These are phyloP conservation scores for Cistogaster globosa DNA, from an alignment of 2,888 invertebrate species.

Conservation along the genomic window DNA sequence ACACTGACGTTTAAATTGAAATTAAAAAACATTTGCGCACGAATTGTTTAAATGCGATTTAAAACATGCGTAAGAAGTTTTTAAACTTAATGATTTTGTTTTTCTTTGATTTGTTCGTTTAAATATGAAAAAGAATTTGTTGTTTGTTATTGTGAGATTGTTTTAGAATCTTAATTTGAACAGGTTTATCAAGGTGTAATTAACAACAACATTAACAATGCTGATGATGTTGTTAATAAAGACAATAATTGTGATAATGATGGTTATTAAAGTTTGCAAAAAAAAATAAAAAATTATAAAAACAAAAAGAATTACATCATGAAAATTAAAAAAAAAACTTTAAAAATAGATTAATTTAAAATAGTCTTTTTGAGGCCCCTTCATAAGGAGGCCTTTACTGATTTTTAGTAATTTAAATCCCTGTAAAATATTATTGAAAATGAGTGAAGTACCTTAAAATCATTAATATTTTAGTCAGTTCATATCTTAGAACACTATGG, in stretches of 20 bases:
- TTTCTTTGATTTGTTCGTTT: conserved; percentile 27
- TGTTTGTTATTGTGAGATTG: conserved; percentile 17
- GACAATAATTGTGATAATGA: conserved; percentile 36
- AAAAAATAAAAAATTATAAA: not conserved
- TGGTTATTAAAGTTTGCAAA: conserved; percentile 6
- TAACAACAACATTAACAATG: conserved; percentile 57
- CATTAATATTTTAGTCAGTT: too few species aligned
- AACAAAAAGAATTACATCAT: not conserved
- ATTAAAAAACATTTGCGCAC: not conserved
- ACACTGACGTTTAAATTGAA: conserved; percentile 24
- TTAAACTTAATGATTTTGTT: conserved; percentile 21
- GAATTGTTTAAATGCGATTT: not conserved
- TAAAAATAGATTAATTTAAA: not conserved
- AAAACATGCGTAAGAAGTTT: conserved; percentile 57
- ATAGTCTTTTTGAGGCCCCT: too few species aligned
- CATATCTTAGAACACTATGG: too few species aligned
- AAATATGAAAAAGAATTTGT: conserved; percentile 39
- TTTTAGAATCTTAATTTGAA: conserved; percentile 61
- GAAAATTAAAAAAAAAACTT: conserved; percentile 15
- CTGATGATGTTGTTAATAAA: conserved; percentile 44
- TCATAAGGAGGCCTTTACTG: too few species aligned
- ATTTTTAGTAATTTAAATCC: too few species aligned
- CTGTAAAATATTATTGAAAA: too few species aligned
- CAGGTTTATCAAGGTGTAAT: conserved; percentile 65
- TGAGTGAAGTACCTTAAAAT: too few species aligned